Percentiles rank a stretch among this genome's conserved stretches.
phyloP scores from a whole-genome alignment of 2,113 vertebrate genomes.

The Dromas ardeola region DNA sequence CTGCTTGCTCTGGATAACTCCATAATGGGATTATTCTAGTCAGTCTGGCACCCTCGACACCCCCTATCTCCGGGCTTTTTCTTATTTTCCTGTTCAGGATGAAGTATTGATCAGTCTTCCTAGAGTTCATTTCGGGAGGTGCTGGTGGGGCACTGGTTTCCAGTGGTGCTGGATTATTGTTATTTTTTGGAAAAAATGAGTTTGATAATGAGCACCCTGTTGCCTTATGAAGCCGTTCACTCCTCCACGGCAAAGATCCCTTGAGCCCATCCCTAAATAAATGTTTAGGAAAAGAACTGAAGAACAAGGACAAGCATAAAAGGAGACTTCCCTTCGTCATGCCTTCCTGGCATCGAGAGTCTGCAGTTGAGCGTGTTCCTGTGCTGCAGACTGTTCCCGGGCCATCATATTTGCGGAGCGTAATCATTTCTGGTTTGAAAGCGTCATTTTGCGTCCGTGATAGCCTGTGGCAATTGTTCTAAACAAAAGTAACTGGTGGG shows the following conservation, averaged over 20 bases:
- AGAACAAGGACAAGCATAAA: neutral
- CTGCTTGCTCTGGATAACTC: neutral
- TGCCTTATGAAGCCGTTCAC: neutral
- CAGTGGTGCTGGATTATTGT: neutral
- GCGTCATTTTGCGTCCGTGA: neutral
- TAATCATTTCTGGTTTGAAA: neutral
- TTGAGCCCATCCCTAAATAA: neutral
- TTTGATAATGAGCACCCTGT: neutral
- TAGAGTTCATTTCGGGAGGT: neutral
- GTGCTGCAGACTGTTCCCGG: neutral
- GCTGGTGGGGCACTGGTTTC: neutral
- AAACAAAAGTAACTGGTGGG: neutral
- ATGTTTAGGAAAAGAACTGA: neutral
- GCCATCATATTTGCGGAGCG: neutral
- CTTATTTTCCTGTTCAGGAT: neutral
- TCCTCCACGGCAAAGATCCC: neutral
- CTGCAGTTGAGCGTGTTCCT: neutral
- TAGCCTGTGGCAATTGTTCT: neutral
- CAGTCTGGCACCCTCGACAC: neutral
- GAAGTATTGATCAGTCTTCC: neutral
- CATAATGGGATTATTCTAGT: conserved; percentile 11
- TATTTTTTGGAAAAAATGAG: neutral
- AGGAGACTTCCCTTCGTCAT: neutral
- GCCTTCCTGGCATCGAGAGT: neutral
- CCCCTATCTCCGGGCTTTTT: neutral